These are phyloP conservation scores for Philonicus albiceps DNA, from an alignment of 2,888 invertebrate species.

Conservation along the genomic window DNA sequence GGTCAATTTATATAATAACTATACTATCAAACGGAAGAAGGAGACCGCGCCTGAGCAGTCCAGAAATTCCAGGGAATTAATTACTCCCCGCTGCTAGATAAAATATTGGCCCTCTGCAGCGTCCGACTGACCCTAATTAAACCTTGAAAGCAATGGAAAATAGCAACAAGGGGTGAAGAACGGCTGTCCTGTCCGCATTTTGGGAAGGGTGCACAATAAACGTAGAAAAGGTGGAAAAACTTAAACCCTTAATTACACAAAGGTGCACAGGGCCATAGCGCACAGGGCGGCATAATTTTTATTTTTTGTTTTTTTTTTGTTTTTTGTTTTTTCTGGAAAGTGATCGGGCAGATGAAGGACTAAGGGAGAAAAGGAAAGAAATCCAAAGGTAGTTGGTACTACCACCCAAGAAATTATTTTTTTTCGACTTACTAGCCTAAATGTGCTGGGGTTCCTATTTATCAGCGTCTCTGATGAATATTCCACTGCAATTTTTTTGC, in stretches of 20 bases:
- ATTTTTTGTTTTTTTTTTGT: too few relatives aligned
- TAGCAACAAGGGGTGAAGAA: conserved; percentile 5
- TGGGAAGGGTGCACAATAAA: neutral
- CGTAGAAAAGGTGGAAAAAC: neutral
- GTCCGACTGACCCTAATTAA: conserved; percentile 47
- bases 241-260: conserved; percentile 35
- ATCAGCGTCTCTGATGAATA: neutral
- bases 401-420: neutral
- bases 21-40: neutral
- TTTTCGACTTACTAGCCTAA: neutral
- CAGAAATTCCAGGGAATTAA: conserved; percentile 28
- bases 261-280: neutral
- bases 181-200: neutral
- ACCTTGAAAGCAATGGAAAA: conserved; percentile 36
- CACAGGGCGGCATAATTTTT: neutral
- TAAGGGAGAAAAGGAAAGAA: neutral
- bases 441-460: neutral
- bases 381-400: neutral
- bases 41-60: neutral
- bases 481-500: neutral
- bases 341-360: neutral
- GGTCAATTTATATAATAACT: neutral
- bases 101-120: conserved; percentile 46
- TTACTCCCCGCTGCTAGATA: conserved; percentile 45
- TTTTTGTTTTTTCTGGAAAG: neutral